phyloP scores from a whole-genome alignment of 2,888 invertebrate species.

The Podotricha telesiphe region DNA sequence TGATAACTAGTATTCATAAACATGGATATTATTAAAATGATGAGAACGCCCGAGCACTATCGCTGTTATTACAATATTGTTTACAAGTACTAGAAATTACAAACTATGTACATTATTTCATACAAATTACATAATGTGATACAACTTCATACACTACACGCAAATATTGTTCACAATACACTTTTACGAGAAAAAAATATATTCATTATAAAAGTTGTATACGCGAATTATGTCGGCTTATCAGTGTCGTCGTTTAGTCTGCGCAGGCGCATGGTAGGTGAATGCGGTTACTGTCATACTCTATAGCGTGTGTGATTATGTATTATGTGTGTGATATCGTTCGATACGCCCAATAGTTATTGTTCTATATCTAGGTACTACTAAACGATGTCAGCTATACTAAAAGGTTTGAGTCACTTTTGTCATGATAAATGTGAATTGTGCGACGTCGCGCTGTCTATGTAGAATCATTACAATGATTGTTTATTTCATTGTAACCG shows the following conservation, averaged over 20 bases:
- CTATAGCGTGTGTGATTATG: not conserved
- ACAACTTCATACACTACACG: not conserved
- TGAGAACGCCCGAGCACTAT: too few relatives aligned
- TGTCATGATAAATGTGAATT: not conserved
- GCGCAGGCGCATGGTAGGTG: conserved; percentile 24
- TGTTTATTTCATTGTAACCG: not conserved
- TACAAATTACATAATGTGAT: too few relatives aligned
- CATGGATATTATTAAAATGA: too few relatives aligned
- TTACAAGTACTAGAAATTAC: too few relatives aligned
- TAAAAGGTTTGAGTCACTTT: not conserved
- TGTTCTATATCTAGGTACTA: conserved; percentile 1
- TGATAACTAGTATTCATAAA: too few relatives aligned
- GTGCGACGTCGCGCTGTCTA: conserved; percentile 4
- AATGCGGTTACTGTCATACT: not conserved
- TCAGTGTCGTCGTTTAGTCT: conserved; percentile 37
- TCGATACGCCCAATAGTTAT: not conserved
- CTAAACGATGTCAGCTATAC: not conserved
- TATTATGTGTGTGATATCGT: conserved; percentile 1
- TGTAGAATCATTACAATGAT: not conserved
- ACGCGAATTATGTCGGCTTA: not conserved
- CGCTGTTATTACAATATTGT: too few relatives aligned
- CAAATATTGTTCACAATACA: not conserved
- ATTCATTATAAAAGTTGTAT: not conserved
- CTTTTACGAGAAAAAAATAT: too few relatives aligned
- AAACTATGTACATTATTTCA: too few relatives aligned